Evolutionary conservation across 1,140 invertebrate genomes (phyloP), one percentile per base, ranked within the genome.

Genomic region (Aporrectodea caliginosa): DNA sequence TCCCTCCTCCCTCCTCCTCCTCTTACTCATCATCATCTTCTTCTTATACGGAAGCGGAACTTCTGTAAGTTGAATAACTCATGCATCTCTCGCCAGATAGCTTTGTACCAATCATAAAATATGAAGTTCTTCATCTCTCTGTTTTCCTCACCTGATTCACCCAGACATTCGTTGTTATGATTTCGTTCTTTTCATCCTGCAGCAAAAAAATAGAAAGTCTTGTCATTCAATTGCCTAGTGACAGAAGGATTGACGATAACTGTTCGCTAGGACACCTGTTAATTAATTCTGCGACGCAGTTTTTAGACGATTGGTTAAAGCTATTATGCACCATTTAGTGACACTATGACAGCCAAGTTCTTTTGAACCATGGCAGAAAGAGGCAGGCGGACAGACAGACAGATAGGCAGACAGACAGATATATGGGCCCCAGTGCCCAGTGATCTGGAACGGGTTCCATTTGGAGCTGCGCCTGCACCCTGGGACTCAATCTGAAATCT

Each of bases 181-280:
- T 76, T 78, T 81, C 78, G 34, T 81, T 81, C 68, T 80, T 76
- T 30, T 81, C 80, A 58, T 81, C 80, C 80, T 81, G 27, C 43
- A 58, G 22, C 6, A 22, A 58, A 12, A 58, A 6, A 58, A 22
- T 12, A 58, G 22, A 58, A 58, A 12, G 43, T 12, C 43, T 58
- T 58, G 22, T 58, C 6, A 58, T 6, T 12, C 43, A 58, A 12
- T 22, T 22, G 6, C 43, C 43, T 58, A 12, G 22, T 22, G 22
- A 58, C 43, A 12, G 22, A 58, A 58, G 6, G 22, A 58, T 58
- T 58, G 22, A 58, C 22, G n/a, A n/a, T 58, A 22, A 22, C 22
- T 58, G 43, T 58, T 12, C 22, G 22, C 43, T 58, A 22, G 6
- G 6, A 22, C 43, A 58, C 22, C 43, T 22, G 43, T 58, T 22